phyloP scores from a whole-genome alignment of 92 coral and sea anemone genomes.

The Anthopleura xanthogrammica region DNA sequence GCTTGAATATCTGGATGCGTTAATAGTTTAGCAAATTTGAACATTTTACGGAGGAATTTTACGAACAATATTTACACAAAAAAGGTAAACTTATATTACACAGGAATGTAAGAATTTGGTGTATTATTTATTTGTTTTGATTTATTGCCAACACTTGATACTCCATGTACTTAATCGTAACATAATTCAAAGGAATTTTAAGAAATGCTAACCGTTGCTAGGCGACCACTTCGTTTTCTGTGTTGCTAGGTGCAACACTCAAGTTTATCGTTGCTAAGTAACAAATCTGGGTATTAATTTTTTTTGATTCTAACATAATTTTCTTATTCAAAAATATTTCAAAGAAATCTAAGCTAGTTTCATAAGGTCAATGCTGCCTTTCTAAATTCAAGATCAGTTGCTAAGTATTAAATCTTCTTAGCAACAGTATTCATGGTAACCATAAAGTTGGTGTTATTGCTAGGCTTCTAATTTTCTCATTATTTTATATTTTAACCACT shows the following conservation, averaged over 20 bases:
- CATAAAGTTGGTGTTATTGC: no score
- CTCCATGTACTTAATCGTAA: no score
- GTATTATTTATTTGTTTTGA: background rate
- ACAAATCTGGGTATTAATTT: background rate
- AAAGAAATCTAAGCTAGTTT: no score
- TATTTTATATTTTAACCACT: no score
- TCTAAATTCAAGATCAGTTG: no score
- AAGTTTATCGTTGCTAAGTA: background rate
- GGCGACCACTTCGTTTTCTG: background rate
- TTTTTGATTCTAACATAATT: no score
- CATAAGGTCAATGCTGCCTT: no score
- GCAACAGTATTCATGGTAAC: background rate
- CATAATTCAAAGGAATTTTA: background rate
- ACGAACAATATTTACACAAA: background rate
- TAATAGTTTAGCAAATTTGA: background rate
- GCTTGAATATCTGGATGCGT: background rate
- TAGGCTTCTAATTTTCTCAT: no score
- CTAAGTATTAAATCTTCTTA: background rate
- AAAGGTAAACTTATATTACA: background rate
- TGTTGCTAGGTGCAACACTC: background rate
- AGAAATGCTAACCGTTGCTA: background rate
- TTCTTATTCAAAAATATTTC: no score
- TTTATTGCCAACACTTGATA: background rate
- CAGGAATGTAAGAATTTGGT: background rate
- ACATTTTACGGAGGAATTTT: background rate